A percentile compares a stretch with the other conserved stretches of the same genome.
Evolutionary conservation across 2,888 invertebrate species (phyloP).

Genomic region (Hyppa rectilinea): DNA sequence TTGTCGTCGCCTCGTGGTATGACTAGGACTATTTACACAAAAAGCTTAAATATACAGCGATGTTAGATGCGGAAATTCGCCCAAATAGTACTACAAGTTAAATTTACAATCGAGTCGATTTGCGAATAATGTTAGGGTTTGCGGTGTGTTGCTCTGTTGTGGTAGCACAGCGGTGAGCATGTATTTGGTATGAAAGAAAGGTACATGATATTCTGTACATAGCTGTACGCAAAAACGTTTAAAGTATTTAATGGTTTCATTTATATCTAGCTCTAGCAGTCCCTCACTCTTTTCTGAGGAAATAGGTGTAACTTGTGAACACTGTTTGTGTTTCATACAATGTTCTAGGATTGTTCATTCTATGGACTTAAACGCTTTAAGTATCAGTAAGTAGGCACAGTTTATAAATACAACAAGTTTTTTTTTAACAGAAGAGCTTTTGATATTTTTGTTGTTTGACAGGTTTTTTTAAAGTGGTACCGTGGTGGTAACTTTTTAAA

Average conservation of each 20-base stretch:
- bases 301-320: neutral
- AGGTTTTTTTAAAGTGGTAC: neutral
- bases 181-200: slow-evolving; percentile 44
- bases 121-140: slow-evolving; percentile 65
- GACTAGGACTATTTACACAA: slow-evolving; percentile 89
- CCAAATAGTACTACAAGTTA: slow-evolving; percentile 87
- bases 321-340: neutral
- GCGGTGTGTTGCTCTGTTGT: slow-evolving; percentile 44
- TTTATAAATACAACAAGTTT: neutral
- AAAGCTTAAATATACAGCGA: slow-evolving; percentile 90
- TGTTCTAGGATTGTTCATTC: neutral
- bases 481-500: no score
- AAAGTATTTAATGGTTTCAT: neutral
- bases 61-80: slow-evolving; percentile 89
- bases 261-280: neutral
- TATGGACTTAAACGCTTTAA: neutral
- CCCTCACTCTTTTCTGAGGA: neutral
- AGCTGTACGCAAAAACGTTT: slow-evolving; percentile 42
- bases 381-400: neutral
- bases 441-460: neutral
- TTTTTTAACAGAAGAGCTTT: neutral
- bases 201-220: slow-evolving; percentile 51
- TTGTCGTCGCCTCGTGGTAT: slow-evolving; percentile 73
- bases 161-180: slow-evolving; percentile 55
- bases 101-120: slow-evolving; percentile 82